Conservation (phyloP, 2,797 vertebrate species). For the Bucorvus abyssinicus region DNA sequence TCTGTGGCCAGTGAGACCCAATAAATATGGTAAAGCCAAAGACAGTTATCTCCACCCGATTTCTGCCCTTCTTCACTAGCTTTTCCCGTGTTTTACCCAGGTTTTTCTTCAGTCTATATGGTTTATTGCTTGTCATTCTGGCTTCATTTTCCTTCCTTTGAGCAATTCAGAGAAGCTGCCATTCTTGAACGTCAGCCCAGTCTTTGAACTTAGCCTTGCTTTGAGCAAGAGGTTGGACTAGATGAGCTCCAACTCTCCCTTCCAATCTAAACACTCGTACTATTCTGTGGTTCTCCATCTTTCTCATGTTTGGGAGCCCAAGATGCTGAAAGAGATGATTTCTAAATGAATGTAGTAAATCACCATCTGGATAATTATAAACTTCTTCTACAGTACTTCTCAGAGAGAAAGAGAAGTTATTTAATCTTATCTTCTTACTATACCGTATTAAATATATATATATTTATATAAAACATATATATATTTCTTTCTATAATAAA, state of each 20-base stretch:
- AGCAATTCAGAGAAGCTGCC: not conserved
- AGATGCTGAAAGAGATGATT: not conserved
- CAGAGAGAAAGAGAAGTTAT: not conserved
- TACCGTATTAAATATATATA: not conserved
- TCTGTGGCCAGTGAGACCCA: not conserved
- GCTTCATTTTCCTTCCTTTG: not conserved
- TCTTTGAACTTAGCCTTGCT: not conserved
- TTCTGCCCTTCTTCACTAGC: not conserved
- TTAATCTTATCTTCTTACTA: not conserved
- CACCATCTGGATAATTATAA: not conserved
- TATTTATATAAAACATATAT: not conserved
- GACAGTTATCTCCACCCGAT: not conserved
- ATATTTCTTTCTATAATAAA: not conserved
- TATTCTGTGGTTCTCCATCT: not conserved
- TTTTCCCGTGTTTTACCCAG: not conserved
- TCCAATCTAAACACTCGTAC: not conserved
- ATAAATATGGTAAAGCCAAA: not conserved
- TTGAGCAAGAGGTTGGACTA: not conserved
- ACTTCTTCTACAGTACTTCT: not conserved
- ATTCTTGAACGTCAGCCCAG: not conserved
- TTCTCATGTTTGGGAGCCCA: not conserved
- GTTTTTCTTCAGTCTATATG: not conserved
- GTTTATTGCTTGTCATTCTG: not conserved
- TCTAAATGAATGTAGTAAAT: not conserved
- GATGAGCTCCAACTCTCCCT: not conserved